Evolutionary conservation across 2,113 vertebrate species (phyloP).

Genomic region (Hippocampus guttulatus): DNA sequence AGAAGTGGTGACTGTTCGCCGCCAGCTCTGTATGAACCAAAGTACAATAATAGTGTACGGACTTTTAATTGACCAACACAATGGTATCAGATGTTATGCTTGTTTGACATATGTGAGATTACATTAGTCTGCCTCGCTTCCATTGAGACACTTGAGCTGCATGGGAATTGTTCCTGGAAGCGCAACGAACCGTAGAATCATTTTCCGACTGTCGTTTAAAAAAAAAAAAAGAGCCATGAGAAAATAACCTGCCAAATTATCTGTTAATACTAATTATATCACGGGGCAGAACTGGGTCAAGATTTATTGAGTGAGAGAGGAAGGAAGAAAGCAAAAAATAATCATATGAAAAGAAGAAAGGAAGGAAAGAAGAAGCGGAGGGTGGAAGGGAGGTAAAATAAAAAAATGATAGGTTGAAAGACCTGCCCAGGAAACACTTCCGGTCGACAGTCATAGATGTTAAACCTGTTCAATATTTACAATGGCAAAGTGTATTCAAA

Average conservation of each 20-base stretch:
- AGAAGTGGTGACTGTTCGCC: conserved; percentile 1
- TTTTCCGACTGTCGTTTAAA: background rate
- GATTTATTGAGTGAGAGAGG: no score
- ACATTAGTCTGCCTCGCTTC: conserved; percentile 29
- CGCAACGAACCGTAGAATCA: background rate
- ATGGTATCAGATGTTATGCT: conserved; percentile 54
- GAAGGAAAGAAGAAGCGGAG: no score
- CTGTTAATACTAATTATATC: background rate
- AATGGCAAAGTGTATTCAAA: no score
- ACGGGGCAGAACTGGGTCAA: no score
- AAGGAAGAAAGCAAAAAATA: no score
- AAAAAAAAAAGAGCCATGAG: background rate
- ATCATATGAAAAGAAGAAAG: no score
- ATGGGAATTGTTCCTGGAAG: background rate
- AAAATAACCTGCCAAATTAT: background rate
- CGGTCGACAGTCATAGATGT: no score
- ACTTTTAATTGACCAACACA: conserved; percentile 42
- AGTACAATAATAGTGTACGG: background rate
- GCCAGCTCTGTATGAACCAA: background rate
- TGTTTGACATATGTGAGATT: conserved; percentile 50
- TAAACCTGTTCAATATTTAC: no score
- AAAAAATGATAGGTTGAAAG: no score
- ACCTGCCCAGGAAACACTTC: no score
- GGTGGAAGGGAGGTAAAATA: no score
- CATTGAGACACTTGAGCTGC: conserved; percentile 34